phyloP scores from a whole-genome alignment of 53 echinoderm and acorn worm species.

The Mesocentrotus franciscanus region DNA sequence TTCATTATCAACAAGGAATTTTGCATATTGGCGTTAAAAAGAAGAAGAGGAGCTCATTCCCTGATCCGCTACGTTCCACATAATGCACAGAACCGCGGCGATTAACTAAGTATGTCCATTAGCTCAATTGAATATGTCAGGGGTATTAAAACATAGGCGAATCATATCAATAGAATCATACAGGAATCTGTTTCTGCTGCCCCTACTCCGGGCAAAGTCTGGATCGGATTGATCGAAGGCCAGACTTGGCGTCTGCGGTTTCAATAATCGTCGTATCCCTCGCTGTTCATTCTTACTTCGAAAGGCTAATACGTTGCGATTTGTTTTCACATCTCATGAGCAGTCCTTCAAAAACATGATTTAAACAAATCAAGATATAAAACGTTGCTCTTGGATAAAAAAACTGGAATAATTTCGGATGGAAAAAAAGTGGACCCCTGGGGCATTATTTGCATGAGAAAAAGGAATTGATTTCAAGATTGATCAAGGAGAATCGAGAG shows the following conservation, averaged over 20 bases:
- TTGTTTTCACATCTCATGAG: slow-evolving; percentile 34
- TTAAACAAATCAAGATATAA: neutral
- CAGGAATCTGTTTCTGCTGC: neutral
- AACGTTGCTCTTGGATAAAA: neutral
- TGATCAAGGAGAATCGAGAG: neutral
- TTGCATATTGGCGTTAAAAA: neutral
- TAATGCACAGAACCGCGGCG: slow-evolving; percentile 25
- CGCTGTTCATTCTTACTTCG: neutral
- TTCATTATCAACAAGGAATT: neutral
- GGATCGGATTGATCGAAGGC: slow-evolving; percentile 5
- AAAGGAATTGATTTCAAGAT: neutral
- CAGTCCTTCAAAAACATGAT: slow-evolving; percentile 4
- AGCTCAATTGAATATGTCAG: slow-evolving; percentile 62
- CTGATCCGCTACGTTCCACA: neutral
- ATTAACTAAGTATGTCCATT: slow-evolving; percentile 55
- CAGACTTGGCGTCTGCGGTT: slow-evolving; percentile 29
- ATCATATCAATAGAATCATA: slow-evolving; percentile 10
- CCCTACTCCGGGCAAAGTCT: slow-evolving; percentile 42
- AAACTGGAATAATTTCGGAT: neutral
- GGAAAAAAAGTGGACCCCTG: neutral
- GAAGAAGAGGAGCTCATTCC: neutral
- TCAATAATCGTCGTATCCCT: slow-evolving; percentile 26
- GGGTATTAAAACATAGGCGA: slow-evolving; percentile 45
- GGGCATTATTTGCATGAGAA: neutral
- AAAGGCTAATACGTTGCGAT: slow-evolving; percentile 47